Evolutionary conservation across 2,888 invertebrate genomes (phyloP).

Genomic region (Andrena praecox): DNA sequence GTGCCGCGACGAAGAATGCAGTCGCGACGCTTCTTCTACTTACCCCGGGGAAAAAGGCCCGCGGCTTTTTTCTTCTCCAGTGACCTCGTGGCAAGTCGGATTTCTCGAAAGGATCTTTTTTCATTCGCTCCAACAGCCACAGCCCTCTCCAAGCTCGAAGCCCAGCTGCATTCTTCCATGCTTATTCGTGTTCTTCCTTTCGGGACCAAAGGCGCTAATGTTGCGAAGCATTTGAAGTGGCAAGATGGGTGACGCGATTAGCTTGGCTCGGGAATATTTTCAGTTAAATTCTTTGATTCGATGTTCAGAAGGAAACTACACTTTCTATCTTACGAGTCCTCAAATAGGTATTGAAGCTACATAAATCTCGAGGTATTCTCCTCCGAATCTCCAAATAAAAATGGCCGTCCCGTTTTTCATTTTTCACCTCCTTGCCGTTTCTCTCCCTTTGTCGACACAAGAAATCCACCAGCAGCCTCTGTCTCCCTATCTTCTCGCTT

Average conservation of each 20-base stretch:
- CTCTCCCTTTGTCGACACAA: constrained; percentile 38
- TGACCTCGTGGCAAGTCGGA: not conserved
- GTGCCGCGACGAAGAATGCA: constrained; percentile 45
- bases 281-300: no score
- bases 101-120: constrained; percentile 28
- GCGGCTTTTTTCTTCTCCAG: constrained; percentile 30
- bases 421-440: constrained; percentile 31
- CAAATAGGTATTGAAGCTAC: no score
- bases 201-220: not conserved
- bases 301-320: no score
- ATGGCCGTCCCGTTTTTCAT: constrained; percentile 13
- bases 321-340: no score
- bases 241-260: no score
- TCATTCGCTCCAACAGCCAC: not conserved
- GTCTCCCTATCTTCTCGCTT: not conserved
- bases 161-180: not conserved
- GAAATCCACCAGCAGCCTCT: not conserved
- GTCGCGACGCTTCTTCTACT: constrained; percentile 28
- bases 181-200: not conserved
- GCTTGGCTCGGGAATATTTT: no score
- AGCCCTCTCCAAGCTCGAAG: not conserved
- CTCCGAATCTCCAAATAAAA: not conserved
- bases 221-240: no score
- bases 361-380: no score
- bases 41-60: constrained; percentile 9